phyloP scores from a whole-genome alignment of 2,797 vertebrate genomes.

The Sebastes kiyomatsui region DNA sequence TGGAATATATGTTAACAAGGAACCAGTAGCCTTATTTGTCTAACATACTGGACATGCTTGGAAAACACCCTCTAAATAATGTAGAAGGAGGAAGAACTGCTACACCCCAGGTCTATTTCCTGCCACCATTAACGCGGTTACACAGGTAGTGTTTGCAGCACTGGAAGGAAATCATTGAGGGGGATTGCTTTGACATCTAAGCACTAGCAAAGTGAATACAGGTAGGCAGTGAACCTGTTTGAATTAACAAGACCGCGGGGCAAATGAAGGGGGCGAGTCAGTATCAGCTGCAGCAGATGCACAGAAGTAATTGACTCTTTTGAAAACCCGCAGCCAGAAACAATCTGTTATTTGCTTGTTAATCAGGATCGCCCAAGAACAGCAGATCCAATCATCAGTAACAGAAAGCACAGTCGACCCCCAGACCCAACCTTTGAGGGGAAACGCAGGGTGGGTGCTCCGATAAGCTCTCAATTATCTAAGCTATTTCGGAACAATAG shows the following conservation, averaged over 20 bases:
- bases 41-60: not conserved
- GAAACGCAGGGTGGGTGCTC: not conserved
- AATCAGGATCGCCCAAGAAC: slow-evolving; percentile 33
- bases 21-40: slow-evolving; percentile 11
- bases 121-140: not conserved
- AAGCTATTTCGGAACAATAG: slow-evolving; percentile 11
- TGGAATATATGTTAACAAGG: slow-evolving; percentile 22
- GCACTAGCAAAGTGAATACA: not conserved
- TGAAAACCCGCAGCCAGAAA: slow-evolving; percentile 47
- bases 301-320: slow-evolving; percentile 50
- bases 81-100: not conserved
- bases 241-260: not conserved
- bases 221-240: slow-evolving; percentile 10
- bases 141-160: not conserved
- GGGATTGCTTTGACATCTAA: not conserved
- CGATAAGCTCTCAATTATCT: slow-evolving; percentile 52
- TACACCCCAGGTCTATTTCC: not conserved
- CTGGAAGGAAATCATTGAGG: not conserved
- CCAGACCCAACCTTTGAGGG: slow-evolving; percentile 29
- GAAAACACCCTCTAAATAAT: slow-evolving; percentile 16
- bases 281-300: slow-evolving; percentile 41
- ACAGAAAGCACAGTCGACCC: slow-evolving; percentile 51
- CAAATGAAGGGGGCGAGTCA: not conserved
- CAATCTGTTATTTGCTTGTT: slow-evolving; percentile 53
- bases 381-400: slow-evolving; percentile 52